Evolutionary conservation across 2,888 invertebrate genomes (phyloP).

Genomic region (Pyrrhosoma nymphula): DNA sequence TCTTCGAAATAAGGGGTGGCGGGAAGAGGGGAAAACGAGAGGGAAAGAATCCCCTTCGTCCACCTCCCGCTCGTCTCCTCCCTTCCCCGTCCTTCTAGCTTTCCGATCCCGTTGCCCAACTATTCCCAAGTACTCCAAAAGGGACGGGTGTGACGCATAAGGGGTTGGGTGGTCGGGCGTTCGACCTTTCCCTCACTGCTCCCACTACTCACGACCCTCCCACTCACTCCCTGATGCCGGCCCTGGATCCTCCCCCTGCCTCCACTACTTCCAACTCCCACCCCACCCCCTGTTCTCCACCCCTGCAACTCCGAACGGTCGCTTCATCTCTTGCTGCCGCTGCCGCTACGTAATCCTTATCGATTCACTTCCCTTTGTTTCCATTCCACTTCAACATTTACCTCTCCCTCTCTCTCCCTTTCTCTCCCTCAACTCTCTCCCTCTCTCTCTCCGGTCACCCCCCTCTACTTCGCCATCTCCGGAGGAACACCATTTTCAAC

Average conservation of each 20-base stretch:
- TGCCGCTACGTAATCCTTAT: constrained; percentile 36
- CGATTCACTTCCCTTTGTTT: constrained; percentile 51
- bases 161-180: too few species aligned
- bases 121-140: too few species aligned
- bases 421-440: background rate
- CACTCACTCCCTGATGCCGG: background rate
- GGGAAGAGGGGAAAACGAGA: too few species aligned
- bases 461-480: too few species aligned
- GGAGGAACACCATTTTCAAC: too few species aligned
- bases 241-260: background rate
- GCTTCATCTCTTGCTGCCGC: background rate
- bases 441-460: too few species aligned
- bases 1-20: background rate
- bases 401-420: background rate
- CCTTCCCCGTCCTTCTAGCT: too few species aligned
- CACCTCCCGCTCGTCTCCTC: too few species aligned
- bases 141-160: too few species aligned
- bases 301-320: background rate
- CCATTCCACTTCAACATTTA: constrained; percentile 62
- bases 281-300: background rate
- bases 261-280: too few species aligned
- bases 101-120: too few species aligned
- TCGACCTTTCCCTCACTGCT: background rate
- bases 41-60: too few species aligned
- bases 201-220: background rate